Conservation (phyloP, 2,113 vertebrate genomes). For the Oncorhynchus nerka region DNA sequence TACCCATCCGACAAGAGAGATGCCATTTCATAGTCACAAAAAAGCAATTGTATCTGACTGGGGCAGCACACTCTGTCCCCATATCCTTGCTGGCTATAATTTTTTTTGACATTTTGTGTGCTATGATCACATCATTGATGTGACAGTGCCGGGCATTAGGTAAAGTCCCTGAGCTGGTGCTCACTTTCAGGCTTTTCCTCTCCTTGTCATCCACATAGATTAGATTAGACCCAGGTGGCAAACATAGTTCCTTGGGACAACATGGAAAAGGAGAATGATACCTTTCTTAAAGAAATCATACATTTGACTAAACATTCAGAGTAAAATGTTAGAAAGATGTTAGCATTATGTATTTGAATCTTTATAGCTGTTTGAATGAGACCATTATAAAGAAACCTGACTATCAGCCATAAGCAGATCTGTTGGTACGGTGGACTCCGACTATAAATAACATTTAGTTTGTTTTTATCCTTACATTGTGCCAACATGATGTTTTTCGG, state of each 20-base stretch:
- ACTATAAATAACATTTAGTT: neutral
- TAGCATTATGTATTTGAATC: neutral
- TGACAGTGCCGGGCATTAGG: slow-evolving; percentile 97
- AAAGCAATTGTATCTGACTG: slow-evolving; percentile 97
- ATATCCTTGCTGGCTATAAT: slow-evolving; percentile 94
- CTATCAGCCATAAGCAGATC: neutral
- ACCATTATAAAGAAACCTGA: neutral
- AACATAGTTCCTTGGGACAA: slow-evolving; percentile 72
- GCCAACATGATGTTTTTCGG: too few relatives aligned
- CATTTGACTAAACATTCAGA: too few relatives aligned
- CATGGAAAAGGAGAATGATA: slow-evolving; percentile 28
- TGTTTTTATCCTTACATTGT: neutral
- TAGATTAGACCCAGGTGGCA: slow-evolving; percentile 86
- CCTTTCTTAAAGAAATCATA: slow-evolving; percentile 26
- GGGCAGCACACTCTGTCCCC: slow-evolving; percentile 85
- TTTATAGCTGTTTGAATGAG: too few relatives aligned
- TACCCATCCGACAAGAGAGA: slow-evolving; percentile 89
- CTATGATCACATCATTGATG: slow-evolving; percentile 94
- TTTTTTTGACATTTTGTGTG: slow-evolving; percentile 97
- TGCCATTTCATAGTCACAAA: slow-evolving; percentile 84
- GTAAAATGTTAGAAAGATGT: neutral
- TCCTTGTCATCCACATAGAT: slow-evolving; percentile 90
- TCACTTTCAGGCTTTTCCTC: slow-evolving; percentile 95
- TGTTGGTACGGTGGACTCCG: neutral
- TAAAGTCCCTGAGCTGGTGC: slow-evolving; percentile 94